Conservation (phyloP, 2,888 invertebrate species). For the Cantharis rustica region DNA sequence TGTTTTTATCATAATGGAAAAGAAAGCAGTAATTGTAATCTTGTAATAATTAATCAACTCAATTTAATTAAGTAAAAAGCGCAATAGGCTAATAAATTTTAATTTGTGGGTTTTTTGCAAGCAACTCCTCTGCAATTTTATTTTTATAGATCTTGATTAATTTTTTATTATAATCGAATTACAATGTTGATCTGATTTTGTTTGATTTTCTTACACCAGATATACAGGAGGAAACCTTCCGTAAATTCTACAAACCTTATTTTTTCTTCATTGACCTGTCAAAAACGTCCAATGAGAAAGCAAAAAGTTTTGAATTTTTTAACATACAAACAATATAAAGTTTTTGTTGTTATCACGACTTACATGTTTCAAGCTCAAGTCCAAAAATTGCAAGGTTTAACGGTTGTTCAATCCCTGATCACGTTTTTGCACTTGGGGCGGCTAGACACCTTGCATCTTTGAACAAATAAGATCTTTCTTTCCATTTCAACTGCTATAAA, state of each 20-base stretch:
- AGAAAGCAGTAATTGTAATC: not conserved
- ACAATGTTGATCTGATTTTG: not conserved
- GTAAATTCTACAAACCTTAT: not conserved
- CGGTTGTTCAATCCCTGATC: constrained; percentile 12
- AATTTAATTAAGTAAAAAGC: not conserved
- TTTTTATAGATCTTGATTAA: not conserved
- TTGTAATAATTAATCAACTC: not conserved
- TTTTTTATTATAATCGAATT: not conserved
- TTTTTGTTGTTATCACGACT: not conserved
- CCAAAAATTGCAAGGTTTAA: not conserved
- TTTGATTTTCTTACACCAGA: not conserved
- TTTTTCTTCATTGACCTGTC: not conserved
- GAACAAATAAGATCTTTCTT: not conserved
- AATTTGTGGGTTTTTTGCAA: not conserved
- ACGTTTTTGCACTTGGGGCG: constrained; percentile 24
- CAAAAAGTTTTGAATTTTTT: not conserved
- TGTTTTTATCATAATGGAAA: too few relatives aligned
- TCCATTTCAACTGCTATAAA: not conserved
- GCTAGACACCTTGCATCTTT: constrained; percentile 10
- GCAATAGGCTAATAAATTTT: not conserved
- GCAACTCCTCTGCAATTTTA: not conserved
- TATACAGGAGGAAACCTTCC: not conserved
- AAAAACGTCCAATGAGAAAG: not conserved
- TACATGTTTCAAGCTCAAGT: not conserved
- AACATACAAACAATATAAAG: not conserved